Base-by-base conservation (phyloP, 2,797 vertebrate genomes). In the Acestrorhynchus altus region DNA sequence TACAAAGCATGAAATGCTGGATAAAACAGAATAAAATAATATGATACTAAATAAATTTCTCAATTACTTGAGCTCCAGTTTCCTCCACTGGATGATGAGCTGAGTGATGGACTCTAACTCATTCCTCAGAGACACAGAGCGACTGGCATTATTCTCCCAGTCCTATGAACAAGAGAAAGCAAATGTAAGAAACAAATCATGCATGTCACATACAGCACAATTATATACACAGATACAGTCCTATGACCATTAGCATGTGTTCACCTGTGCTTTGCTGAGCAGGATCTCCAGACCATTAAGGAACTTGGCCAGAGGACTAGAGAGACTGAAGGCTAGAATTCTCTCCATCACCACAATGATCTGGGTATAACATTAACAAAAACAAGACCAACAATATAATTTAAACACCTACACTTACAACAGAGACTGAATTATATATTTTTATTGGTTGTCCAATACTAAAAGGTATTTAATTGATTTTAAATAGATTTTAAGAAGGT, bases 251-350 rank as follows among this genome's bases (percentile, higher is more conserved):
- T 18, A 18, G 2, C 4, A 8, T 16, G 68, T 72, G n/a, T 63
- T 75, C 26, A 99, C 98, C 91, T 99, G 98, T 47, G 98, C 93
- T 88, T 99, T 99, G 86, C 93, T 89, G 61, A 99, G 92, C 76
- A 99, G 93, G 81, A 99, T 97, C 92, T 99, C 98, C 88, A 99
- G 89, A n/a, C 98, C 98, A 26, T 97, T 97, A 11, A 99, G 91
- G 77, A 99, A 96, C 86, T 98, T 99, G 10, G 97, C 96, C 60
- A 99, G 90, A 6, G 98, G 96, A 87, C 96, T 95, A 73, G 96
- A 94, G 74, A 99, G 93, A 18, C 95, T 94, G 84, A 99, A 99
- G 65, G 91, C 86, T 86, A 81, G 69, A 84, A 99, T 96, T 88
- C 98, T 94, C 82, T 97, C 95, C 13, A 97, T 91, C 56, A 99